Percentiles rank a stretch among this genome's conserved stretches.
These are phyloP conservation scores for Amphiprion clarkii DNA, from an alignment of 2,797 vertebrate genomes.

Conservation along the genomic window DNA sequence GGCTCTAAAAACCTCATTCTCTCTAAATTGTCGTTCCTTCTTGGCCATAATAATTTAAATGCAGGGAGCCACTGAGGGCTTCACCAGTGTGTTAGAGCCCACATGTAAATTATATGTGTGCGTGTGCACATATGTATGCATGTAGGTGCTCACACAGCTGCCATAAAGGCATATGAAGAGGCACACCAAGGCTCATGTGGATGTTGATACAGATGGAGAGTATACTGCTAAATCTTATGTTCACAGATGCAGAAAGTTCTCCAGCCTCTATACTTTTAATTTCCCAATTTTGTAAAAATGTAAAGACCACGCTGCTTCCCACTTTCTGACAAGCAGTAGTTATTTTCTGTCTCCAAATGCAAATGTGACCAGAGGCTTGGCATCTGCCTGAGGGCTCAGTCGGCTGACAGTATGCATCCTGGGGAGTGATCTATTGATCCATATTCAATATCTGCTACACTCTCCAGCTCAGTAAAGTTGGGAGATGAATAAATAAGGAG, in stretches of 20 bases:
- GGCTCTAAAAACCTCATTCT: conserved; percentile 79
- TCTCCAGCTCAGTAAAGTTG: conserved; percentile 80
- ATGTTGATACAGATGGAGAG: conserved; percentile 6
- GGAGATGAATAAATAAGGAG: conserved; percentile 80
- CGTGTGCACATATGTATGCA: conserved; percentile 62
- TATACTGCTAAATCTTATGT: conserved; percentile 15
- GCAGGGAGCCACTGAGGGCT: conserved; percentile 59
- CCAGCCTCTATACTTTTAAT: conserved; percentile 34
- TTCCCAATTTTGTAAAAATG: conserved; percentile 56
- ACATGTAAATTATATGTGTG: conserved; percentile 70
- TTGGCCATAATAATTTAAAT: conserved; percentile 78
- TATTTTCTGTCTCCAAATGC: conserved; percentile 81
- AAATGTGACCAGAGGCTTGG: conserved; percentile 79
- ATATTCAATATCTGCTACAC: conserved; percentile 83
- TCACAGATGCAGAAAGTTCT: conserved; percentile 35
- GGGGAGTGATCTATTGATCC: conserved; percentile 84
- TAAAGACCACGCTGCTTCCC: conserved; percentile 45
- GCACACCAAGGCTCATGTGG: neutral
- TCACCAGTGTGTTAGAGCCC: conserved; percentile 47
- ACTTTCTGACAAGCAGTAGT: conserved; percentile 68
- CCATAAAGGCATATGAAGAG: conserved; percentile 58
- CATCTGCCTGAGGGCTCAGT: conserved; percentile 78
- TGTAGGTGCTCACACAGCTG: conserved; percentile 35
- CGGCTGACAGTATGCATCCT: conserved; percentile 83
- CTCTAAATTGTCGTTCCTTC: conserved; percentile 76